Conservation (phyloP, 2,113 vertebrate species). For the Carassius auratus region DNA sequence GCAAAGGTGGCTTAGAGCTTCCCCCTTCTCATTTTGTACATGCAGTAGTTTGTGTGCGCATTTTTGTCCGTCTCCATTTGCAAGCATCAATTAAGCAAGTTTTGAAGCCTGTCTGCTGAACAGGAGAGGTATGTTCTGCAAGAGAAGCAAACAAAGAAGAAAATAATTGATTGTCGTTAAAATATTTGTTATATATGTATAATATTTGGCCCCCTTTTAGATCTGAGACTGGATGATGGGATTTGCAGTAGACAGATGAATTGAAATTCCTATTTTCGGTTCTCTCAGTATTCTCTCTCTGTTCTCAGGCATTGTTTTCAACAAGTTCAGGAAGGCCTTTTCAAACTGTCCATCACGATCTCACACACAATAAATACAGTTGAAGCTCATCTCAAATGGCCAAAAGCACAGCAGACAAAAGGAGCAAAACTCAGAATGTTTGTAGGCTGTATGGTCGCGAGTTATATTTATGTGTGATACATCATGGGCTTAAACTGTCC, state of each 20-base stretch:
- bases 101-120: conserved; percentile 40
- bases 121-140: conserved; percentile 5
- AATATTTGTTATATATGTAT: no score
- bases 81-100: conserved; percentile 55
- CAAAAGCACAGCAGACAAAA: conserved; percentile 5
- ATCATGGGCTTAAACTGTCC: conserved; percentile 37
- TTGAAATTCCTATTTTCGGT: conserved; percentile 59
- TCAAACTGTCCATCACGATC: background rate
- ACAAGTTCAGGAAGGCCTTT: conserved; percentile 4
- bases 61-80: conserved; percentile 9
- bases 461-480: conserved; percentile 34
- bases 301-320: conserved; percentile 12
- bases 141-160: conserved; percentile 65
- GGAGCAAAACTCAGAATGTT: background rate
- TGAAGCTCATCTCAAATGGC: background rate
- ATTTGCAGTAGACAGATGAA: conserved; percentile 1
- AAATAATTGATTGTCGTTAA: conserved; percentile 63
- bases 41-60: background rate
- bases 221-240: conserved; percentile 58
- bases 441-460: background rate
- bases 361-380: background rate
- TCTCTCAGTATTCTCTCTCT: conserved; percentile 50
- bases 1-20: conserved; percentile 58
- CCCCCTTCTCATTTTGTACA: conserved; percentile 47
- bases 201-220: conserved; percentile 52